phyloP scores from a whole-genome alignment of 2,888 invertebrate species.

The Eumerus sabulonum region DNA sequence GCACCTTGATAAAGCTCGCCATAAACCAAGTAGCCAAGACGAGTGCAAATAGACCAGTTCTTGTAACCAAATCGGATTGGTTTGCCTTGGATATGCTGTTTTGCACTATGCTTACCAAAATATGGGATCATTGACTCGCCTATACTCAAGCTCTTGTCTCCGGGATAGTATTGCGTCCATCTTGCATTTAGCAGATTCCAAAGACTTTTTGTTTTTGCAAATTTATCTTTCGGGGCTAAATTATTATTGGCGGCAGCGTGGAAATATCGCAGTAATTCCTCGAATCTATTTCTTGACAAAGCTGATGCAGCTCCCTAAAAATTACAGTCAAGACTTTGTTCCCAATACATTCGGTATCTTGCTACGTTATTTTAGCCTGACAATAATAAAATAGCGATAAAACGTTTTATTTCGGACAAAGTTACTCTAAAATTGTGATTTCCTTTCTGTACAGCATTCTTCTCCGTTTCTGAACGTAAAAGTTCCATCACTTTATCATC shows the following conservation, averaged over 20 bases:
- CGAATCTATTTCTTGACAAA: no score
- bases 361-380: conserved; percentile 2
- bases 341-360: conserved; percentile 3
- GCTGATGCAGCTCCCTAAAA: background rate
- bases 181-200: no score
- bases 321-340: background rate
- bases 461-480: conserved; percentile 1
- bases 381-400: conserved; percentile 9
- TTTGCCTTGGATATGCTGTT: background rate
- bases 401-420: conserved; percentile 1
- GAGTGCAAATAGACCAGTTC: background rate
- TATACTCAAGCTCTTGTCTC: background rate
- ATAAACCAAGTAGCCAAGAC: conserved; percentile 1
- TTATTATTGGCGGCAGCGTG: no score
- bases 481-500: conserved; percentile 5
- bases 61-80: conserved; percentile 3
- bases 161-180: no score
- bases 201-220: no score
- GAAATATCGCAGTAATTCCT: no score
- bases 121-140: conserved; percentile 2
- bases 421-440: conserved; percentile 5
- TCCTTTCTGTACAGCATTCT: conserved; percentile 3
- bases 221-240: no score
- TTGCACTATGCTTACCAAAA: conserved; percentile 4
- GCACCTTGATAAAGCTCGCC: conserved; percentile 1